phyloP scores from a whole-genome alignment of 2,113 vertebrate species.

The Polyodon spathula region DNA sequence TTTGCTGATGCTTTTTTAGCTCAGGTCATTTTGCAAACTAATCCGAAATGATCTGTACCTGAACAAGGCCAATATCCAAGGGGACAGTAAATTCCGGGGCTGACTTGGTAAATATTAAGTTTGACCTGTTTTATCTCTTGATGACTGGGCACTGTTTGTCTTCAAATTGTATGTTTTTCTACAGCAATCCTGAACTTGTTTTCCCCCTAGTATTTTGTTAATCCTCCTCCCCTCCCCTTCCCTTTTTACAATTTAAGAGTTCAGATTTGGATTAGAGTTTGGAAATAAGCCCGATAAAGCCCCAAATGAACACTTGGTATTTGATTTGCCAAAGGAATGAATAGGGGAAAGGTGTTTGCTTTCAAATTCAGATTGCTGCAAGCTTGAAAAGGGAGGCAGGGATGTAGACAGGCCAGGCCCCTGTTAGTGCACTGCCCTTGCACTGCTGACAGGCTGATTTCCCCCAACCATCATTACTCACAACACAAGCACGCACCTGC shows the following conservation, averaged over 20 bases:
- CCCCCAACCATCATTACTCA: slow-evolving; percentile 30
- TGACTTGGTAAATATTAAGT: slow-evolving; percentile 8
- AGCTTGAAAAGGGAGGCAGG: slow-evolving; percentile 20
- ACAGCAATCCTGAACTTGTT: neutral
- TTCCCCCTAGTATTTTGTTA: slow-evolving; percentile 5
- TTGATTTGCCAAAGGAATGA: slow-evolving; percentile 16
- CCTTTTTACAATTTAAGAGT: slow-evolving; percentile 43
- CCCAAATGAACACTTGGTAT: slow-evolving; percentile 38
- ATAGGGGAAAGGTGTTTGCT: slow-evolving; percentile 34
- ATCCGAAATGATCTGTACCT: neutral
- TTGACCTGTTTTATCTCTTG: slow-evolving; percentile 13
- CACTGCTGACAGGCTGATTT: slow-evolving; percentile 56
- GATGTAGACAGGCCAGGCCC: slow-evolving; percentile 46
- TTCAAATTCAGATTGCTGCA: slow-evolving; percentile 37
- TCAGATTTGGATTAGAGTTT: slow-evolving; percentile 29
- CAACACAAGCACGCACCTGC: slow-evolving; percentile 22
- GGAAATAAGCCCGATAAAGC: slow-evolving; percentile 43
- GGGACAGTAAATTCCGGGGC: neutral
- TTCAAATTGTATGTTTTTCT: slow-evolving; percentile 12
- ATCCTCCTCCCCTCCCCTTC: slow-evolving; percentile 30
- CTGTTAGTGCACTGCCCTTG: slow-evolving; percentile 57
- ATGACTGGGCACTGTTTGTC: slow-evolving; percentile 16
- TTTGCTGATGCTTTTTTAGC: neutral
- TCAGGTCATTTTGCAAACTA: neutral
- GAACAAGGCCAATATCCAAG: neutral